Percentiles rank a stretch among this genome's conserved stretches.
Evolutionary conservation across 1,140 invertebrate genomes (phyloP).

Genomic region (Carcinoscorpius rotundicauda): DNA sequence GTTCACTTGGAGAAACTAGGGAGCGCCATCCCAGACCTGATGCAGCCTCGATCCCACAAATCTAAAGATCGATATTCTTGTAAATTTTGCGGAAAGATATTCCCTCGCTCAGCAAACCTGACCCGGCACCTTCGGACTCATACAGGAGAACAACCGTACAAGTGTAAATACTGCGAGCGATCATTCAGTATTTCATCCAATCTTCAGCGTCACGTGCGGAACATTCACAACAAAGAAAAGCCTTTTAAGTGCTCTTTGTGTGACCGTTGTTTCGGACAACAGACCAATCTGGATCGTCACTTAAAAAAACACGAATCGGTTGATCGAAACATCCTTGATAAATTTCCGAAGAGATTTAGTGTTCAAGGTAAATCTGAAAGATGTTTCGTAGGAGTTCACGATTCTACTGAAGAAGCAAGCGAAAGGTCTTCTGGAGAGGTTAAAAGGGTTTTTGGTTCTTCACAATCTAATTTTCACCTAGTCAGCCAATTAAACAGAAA

Average conservation of each 20-base stretch:
- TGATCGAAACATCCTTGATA: slow-evolving; percentile 69
- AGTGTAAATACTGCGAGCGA: not conserved
- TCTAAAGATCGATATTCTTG: slow-evolving; percentile 89
- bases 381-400: no score
- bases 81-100: slow-evolving; percentile 43
- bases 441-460: no score
- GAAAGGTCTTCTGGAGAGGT: no score
- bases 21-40: slow-evolving; percentile 21
- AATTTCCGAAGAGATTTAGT: slow-evolving; percentile 30
- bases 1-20: slow-evolving; percentile 16
- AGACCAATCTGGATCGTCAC: not conserved
- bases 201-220: not conserved
- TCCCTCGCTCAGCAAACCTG: not conserved
- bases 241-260: not conserved
- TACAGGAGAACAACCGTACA: slow-evolving; percentile 2
- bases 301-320: slow-evolving; percentile 63
- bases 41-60: slow-evolving; percentile 46
- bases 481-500: no score
- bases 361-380: no score
- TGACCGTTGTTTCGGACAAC: not conserved
- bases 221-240: slow-evolving; percentile 42
- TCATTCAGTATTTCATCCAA: not conserved
- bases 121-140: not conserved
- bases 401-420: no score
- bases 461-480: no score